These are phyloP conservation scores for Sebastes diaconus DNA, from an alignment of 2,797 vertebrate genomes.

Conservation along the genomic window DNA sequence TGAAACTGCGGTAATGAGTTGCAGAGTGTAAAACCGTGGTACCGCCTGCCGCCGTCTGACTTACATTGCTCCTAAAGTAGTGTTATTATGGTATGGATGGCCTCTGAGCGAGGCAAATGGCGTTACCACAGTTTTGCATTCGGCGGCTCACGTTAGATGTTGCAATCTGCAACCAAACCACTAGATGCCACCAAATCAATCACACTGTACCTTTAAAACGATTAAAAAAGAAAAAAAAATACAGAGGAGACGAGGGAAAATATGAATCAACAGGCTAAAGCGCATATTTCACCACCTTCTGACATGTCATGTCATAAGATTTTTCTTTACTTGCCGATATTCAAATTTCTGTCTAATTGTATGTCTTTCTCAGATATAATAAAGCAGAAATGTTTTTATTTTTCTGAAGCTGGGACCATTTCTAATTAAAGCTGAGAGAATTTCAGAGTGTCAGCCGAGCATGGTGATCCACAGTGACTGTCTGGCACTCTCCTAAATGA, in stretches of 20 bases:
- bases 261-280: not conserved
- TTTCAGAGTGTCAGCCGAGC: not conserved
- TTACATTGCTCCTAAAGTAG: too few relatives aligned
- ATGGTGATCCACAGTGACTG: not conserved
- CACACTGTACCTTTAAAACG: not conserved
- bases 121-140: too few relatives aligned
- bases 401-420: not conserved
- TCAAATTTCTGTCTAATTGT: not conserved
- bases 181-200: too few relatives aligned
- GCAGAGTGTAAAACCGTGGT: too few relatives aligned
- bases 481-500: conserved; percentile 25
- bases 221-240: not conserved
- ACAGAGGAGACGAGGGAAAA: not conserved
- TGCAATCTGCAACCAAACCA: too few relatives aligned
- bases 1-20: too few relatives aligned
- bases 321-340: not conserved
- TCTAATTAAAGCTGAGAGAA: not conserved
- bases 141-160: too few relatives aligned
- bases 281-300: not conserved
- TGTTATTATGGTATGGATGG: too few relatives aligned
- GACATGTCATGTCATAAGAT: not conserved
- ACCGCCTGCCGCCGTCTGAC: too few relatives aligned
- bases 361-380: not conserved
- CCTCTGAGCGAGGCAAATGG: too few relatives aligned
- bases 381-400: not conserved